Evolutionary conservation across 2,888 invertebrate genomes (phyloP), one percentile per base, ranked within the genome.

Genomic region (Tachina fera): DNA sequence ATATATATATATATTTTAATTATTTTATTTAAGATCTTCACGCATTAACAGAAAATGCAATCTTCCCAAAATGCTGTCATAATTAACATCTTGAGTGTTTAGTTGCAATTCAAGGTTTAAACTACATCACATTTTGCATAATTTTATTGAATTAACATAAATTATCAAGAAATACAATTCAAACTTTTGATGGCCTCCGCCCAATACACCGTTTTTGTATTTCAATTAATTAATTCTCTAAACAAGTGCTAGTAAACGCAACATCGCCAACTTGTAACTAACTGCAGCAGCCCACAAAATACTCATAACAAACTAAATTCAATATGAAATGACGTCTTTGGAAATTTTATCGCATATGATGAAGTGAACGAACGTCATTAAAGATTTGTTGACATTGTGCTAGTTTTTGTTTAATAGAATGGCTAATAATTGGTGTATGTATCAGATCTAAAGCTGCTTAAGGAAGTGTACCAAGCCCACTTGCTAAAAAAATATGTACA

Each of bases 281-380:
- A 9, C 43, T 45, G 45, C 14, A 45, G 19, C 45, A 53, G 10
- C 16, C 1, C 45, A 11, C 31, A 58, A 58, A 16, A 68, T 19
- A 77, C 10, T 19, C 65, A 11, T 61, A 16, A 67, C 14, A 49
- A 68, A 68, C 41, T 47, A 9, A 53, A 58, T 56, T 41, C 9
- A 47, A 63, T 60, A 60, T 39, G 9, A 31, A 67, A 76, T 67
- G 58, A 67, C 58, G 77, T 68, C 47, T 68, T 65, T 65, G 13
- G n/a, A 16, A 77, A 56, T 56, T 53, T 61, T 61, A 74, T 39
- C 41, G 19, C 22, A 41, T 61, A 51, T 51, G 51, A 49, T 65
- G 45, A 65, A 39, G 60, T 41, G 22, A 51, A 9, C 43, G 19
- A 41, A 9, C 43, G 19, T 49, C 14, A 51, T 19, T 51, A 51